Evolutionary conservation across 2,797 vertebrate species (phyloP), one percentile per base, ranked within the genome.

Genomic region (Telmatherina bonti): DNA sequence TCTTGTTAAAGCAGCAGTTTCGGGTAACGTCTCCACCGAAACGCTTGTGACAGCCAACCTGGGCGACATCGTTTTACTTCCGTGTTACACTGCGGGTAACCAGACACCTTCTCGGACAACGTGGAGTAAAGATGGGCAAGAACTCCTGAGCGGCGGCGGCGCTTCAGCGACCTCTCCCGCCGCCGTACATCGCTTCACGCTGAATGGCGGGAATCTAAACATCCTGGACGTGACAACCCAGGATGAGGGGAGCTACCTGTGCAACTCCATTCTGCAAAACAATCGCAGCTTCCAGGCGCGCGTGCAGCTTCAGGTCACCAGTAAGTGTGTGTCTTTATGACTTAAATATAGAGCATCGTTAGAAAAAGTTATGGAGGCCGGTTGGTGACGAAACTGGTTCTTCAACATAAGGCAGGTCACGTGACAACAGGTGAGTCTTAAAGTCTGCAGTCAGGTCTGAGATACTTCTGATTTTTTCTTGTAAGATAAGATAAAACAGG

Each of bases 221-320:
- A 94, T 98, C 76, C 1, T 0, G 0, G 45, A 0, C 0, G 90
- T 97, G 72, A 69, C 20, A 0, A 13, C 7, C 8, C 89, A 86
- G 38, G 97, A 99, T 0, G 87, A 93, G 12, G 96, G 95, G 26
- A 86, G 41, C 57, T 99, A 97, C 85, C 84, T 85, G 62, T 98
- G 97, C 90, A 80, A 5, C 41, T 89, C 93, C 60, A 86, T 87
- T 0, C 33, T 78, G 47, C 87, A 87, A 0, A 78, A 69, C 16
- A 78, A 67, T 65, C 47, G 16, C 0, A 76, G n/a, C 26, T 76
- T 68, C 29, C 61, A 82, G 47, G 72, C 91, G 60, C 84, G 65
- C 9, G 68, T 94, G 62, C 82, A 66, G 75, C 95, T 99, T 6
- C 82, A 76, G 31, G 83, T 98, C 22, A 76, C 91, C 67, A 86